A percentile compares a stretch with the other conserved stretches of the same genome.
Evolutionary conservation across 2,888 invertebrate genomes (phyloP).

Genomic region (Romanomermis culicivorax): DNA sequence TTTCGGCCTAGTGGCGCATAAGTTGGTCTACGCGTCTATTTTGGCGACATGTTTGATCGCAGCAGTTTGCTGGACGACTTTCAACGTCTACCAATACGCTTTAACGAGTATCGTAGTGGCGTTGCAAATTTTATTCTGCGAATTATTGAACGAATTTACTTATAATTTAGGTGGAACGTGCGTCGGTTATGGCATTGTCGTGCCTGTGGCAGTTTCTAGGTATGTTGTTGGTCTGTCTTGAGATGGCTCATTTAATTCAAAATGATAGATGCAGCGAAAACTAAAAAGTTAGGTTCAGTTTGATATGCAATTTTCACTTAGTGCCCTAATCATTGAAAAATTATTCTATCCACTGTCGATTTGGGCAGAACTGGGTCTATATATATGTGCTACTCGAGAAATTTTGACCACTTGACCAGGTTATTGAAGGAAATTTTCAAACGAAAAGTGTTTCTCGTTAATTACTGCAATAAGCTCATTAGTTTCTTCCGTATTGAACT

Average conservation of each 20-base stretch:
- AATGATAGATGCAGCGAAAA: too few species aligned
- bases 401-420: too few species aligned
- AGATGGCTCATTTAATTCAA: neutral
- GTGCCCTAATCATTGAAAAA: too few species aligned
- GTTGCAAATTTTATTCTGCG: constrained; percentile 24
- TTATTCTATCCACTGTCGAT: too few species aligned
- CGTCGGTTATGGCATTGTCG: constrained; percentile 30
- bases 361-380: too few species aligned
- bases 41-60: constrained; percentile 22
- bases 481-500: too few species aligned
- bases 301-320: too few species aligned
- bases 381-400: too few species aligned
- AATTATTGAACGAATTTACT: constrained; percentile 28
- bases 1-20: constrained; percentile 28
- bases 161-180: constrained; percentile 29
- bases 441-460: too few species aligned
- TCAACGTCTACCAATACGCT: constrained; percentile 23
- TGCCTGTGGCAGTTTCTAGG: constrained; percentile 26
- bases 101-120: constrained; percentile 25
- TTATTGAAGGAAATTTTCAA: too few species aligned
- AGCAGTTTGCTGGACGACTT: constrained; percentile 27
- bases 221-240: constrained; percentile 13
- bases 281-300: too few species aligned
- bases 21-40: constrained; percentile 24
- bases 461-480: too few species aligned